These are phyloP conservation scores for Caracal caracal DNA, from an alignment of 2,113 vertebrate species.

Conservation along the genomic window DNA sequence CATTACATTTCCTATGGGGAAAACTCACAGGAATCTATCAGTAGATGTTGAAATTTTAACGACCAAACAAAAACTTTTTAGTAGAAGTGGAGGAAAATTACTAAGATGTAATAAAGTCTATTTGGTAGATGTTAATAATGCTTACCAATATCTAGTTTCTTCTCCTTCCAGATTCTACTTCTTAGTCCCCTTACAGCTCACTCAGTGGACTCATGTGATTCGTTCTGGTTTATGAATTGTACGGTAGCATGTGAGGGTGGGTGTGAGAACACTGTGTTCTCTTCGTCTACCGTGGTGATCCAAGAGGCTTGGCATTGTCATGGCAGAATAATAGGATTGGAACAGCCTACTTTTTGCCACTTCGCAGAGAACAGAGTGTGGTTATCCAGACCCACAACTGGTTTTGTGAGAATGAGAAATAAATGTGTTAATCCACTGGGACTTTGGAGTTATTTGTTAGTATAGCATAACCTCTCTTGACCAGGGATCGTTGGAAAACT, in stretches of 20 bases:
- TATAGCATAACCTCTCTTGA: background rate
- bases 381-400: background rate
- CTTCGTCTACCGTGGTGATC: fast-evolving
- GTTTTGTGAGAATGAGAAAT: background rate
- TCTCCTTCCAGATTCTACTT: background rate
- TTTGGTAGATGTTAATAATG: background rate
- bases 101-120: background rate
- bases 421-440: background rate
- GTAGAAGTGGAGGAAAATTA: background rate
- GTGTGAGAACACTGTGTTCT: background rate
- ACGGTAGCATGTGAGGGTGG: too few relatives aligned
- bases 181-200: too few relatives aligned
- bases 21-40: background rate
- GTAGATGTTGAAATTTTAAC: slow-evolving; percentile 39
- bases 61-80: background rate
- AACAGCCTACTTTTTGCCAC: background rate
- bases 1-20: slow-evolving; percentile 15
- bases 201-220: background rate
- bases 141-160: background rate
- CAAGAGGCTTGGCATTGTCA: background rate
- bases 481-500: background rate
- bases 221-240: background rate
- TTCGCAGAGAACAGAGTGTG: background rate
- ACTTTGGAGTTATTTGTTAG: background rate
- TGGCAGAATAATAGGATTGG: background rate